These are phyloP conservation scores for Chrysolina haemoptera DNA, from an alignment of 2,888 invertebrate genomes.

Conservation along the genomic window DNA sequence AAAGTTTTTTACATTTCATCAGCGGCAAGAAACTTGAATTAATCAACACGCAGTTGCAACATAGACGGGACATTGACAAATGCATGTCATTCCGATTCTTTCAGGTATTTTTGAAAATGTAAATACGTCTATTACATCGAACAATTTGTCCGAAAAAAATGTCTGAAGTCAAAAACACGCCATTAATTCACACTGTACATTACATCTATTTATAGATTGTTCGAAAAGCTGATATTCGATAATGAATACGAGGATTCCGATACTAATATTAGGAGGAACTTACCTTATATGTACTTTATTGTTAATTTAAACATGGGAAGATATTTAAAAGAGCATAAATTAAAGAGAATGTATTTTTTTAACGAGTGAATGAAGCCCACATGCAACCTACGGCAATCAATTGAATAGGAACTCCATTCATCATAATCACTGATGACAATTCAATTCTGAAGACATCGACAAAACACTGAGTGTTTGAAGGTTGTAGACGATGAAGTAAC, in stretches of 20 bases:
- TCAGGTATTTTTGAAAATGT: not conserved
- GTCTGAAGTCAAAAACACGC: not conserved
- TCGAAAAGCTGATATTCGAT: slow-evolving; percentile 5
- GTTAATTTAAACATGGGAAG: slow-evolving; percentile 21
- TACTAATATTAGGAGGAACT: slow-evolving; percentile 8
- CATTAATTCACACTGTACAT: slow-evolving; percentile 7
- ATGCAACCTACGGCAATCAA: slow-evolving; percentile 13
- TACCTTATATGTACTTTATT: slow-evolving; percentile 16
- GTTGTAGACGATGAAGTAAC: no score
- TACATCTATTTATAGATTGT: slow-evolving; percentile 3
- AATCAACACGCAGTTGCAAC: not conserved
- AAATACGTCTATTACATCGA: slow-evolving; percentile 9
- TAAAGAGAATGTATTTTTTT: slow-evolving; percentile 12
- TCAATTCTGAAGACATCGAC: not conserved
- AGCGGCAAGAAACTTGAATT: no score
- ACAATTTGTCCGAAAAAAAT: slow-evolving; percentile 12
- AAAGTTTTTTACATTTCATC: no score
- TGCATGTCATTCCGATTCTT: not conserved
- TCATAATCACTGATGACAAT: slow-evolving; percentile 2
- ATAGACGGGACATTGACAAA: not conserved
- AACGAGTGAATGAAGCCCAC: slow-evolving; percentile 14
- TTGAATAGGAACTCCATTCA: slow-evolving; percentile 19
- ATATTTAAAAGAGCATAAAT: slow-evolving; percentile 21
- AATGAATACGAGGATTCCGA: not conserved
- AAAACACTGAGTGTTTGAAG: not conserved